Conservation (phyloP, 1,140 invertebrate genomes). For the Melanaphis sacchari region DNA sequence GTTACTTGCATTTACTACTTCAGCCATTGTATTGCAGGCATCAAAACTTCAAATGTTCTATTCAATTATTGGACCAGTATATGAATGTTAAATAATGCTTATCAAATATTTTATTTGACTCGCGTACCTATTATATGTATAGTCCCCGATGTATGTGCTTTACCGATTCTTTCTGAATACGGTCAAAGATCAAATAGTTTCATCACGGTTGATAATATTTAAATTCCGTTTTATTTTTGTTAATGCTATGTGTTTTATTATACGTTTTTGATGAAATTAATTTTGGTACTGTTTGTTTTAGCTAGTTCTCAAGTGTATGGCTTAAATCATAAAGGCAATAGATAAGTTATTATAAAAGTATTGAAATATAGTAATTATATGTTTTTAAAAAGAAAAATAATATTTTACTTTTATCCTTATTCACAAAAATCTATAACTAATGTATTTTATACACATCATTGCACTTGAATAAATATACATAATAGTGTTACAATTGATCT, state of each 20-base stretch:
- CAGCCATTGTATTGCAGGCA: background rate
- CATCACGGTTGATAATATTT: constrained; percentile 44
- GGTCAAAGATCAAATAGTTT: constrained; percentile 48
- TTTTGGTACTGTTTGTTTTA: background rate
- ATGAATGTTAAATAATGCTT: background rate
- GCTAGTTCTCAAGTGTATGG: background rate
- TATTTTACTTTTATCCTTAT: constrained; percentile 10
- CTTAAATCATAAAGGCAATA: background rate
- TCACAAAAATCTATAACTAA: constrained; percentile 30
- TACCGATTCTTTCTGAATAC: background rate
- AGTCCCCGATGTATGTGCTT: background rate
- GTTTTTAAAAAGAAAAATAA: constrained; percentile 6
- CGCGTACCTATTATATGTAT: background rate
- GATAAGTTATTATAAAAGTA: background rate
- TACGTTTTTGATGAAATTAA: background rate
- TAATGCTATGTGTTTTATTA: constrained; percentile 10
- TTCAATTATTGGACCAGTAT: background rate
- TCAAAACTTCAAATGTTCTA: background rate
- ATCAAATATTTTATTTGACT: background rate
- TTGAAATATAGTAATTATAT: background rate
- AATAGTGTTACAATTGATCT: constrained; percentile 33
- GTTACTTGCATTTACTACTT: background rate
- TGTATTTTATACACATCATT: constrained; percentile 21
- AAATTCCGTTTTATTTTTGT: constrained; percentile 7
- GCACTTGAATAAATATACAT: constrained; percentile 44